Percentiles rank a stretch among this genome's conserved stretches.
Conservation (phyloP, 2,113 vertebrate genomes). For the Ciconia maguari region DNA sequence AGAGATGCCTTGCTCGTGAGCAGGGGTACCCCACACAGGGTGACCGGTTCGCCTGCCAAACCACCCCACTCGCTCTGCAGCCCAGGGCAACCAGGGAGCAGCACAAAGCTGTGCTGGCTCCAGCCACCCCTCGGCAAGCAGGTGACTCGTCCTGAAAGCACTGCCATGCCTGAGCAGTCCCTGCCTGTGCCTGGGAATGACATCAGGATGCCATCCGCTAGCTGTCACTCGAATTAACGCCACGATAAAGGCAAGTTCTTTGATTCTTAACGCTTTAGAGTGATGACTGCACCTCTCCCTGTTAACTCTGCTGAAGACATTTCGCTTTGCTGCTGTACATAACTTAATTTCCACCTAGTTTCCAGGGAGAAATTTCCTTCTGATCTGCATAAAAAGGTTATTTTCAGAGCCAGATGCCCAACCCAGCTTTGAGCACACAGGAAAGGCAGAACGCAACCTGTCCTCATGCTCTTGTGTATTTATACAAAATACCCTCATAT, state of each 20-base stretch:
- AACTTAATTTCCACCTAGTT: neutral
- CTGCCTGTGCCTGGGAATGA: neutral
- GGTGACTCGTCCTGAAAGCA: neutral
- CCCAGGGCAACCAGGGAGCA: neutral
- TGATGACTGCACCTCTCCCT: neutral
- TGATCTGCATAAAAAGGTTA: rapidly evolving
- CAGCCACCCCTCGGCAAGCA: neutral
- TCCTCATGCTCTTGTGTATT: neutral
- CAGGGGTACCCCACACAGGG: rapidly evolving
- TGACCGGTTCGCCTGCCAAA: rapidly evolving
- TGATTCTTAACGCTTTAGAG: neutral
- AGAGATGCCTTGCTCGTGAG: neutral
- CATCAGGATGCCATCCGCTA: neutral
- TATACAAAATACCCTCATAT: neutral
- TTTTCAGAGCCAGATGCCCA: neutral
- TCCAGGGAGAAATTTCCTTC: neutral
- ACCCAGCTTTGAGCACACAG: neutral
- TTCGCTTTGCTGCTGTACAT: neutral
- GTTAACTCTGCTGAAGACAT: neutral
- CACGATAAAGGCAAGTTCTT: neutral
- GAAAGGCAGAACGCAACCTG: neutral
- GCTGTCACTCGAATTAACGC: neutral
- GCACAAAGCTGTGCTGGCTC: neutral
- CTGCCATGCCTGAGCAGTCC: neutral
- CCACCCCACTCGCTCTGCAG: neutral